Evolutionary conservation across 2,113 vertebrate genomes (phyloP).

Genomic region (Tachysurus vachellii): DNA sequence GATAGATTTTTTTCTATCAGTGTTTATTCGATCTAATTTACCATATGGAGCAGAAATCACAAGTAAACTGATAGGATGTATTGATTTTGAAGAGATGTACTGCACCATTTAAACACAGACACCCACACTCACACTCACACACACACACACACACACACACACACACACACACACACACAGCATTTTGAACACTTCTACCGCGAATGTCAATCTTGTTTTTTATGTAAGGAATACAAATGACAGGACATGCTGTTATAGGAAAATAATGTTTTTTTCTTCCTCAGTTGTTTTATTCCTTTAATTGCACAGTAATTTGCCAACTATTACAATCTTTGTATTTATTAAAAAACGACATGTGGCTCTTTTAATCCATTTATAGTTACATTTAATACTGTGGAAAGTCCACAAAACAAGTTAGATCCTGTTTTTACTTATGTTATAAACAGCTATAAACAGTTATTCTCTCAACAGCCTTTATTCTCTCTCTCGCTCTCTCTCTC

Average conservation of each 20-base stretch:
- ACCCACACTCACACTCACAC: neutral
- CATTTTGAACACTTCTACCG: neutral
- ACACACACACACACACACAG: neutral
- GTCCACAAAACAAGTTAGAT: neutral
- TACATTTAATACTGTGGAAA: neutral
- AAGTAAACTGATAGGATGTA: neutral
- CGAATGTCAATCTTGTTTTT: neutral
- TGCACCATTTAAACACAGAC: neutral
- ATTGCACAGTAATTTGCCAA: neutral
- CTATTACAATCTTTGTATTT: neutral
- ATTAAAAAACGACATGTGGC: neutral
- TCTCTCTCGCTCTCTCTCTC: neutral
- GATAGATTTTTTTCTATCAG: neutral
- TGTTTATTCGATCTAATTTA: neutral
- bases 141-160: neutral
- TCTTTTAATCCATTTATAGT: neutral
- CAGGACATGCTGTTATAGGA: neutral
- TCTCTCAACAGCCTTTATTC: neutral
- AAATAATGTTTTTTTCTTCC: neutral
- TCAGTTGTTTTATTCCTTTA: neutral
- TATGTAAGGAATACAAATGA: neutral
- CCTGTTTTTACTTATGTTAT: neutral
- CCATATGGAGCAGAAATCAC: neutral
- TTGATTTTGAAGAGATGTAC: slow-evolving; percentile 10
- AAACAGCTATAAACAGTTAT: slow-evolving; percentile 3